Evolutionary conservation across 2,797 vertebrate species (phyloP).

Genomic region (Fistularia commersonii): DNA sequence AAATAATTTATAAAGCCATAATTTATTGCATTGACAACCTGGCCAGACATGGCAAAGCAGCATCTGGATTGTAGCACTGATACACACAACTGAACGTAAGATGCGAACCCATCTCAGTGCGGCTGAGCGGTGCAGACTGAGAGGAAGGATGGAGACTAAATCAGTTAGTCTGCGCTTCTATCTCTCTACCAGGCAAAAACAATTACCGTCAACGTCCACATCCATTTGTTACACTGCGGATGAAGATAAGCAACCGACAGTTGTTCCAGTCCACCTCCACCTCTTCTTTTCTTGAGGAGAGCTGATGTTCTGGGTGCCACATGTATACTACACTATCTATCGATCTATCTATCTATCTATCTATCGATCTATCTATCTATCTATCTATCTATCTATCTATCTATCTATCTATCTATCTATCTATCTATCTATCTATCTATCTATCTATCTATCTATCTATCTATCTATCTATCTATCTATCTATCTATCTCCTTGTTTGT

Average conservation of each 20-base stretch:
- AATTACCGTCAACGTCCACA: constrained; percentile 53
- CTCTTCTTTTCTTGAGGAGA: constrained; percentile 24
- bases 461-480: no score
- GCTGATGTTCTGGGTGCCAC: constrained; percentile 10
- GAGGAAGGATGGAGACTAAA: constrained; percentile 28
- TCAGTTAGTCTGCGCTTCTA: constrained; percentile 32
- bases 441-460: no score
- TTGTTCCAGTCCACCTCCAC: constrained; percentile 29
- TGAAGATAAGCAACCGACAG: constrained; percentile 48
- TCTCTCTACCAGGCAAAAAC: constrained; percentile 41
- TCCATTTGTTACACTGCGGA: constrained; percentile 49
- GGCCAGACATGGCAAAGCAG: constrained; percentile 2
- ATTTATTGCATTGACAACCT: background rate
- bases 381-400: no score
- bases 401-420: no score
- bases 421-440: no score
- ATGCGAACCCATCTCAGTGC: constrained; percentile 7
- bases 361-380: no score
- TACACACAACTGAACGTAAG: constrained; percentile 8
- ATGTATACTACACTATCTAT: constrained; percentile 1
- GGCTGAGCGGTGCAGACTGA: constrained; percentile 19
- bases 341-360: no score
- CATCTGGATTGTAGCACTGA: background rate
- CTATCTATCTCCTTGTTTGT: no score
- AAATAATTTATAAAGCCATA: no score